Percentiles rank a stretch among this genome's conserved stretches.
Evolutionary conservation across 2,888 invertebrate genomes (phyloP).

Genomic region (Aphelenchoides bicaudatus): DNA sequence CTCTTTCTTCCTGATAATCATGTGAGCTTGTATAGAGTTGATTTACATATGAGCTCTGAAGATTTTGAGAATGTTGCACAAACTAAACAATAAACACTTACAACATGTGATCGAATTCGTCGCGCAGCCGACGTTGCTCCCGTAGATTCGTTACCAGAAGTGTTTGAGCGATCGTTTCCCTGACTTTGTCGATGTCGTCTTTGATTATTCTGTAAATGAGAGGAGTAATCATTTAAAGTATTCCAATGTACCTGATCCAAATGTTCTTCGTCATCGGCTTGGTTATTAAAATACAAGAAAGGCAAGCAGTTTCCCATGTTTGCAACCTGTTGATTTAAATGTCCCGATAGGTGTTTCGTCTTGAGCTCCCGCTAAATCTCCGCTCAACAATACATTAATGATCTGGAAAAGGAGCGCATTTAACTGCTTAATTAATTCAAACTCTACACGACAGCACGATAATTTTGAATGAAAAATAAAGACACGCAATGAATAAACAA

Average conservation of each 20-base stretch:
- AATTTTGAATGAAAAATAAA: too few species aligned
- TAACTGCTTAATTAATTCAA: too few species aligned
- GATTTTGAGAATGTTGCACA: neutral
- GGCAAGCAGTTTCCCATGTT: conserved; percentile 36
- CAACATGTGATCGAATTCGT: conserved; percentile 10
- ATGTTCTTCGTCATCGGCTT: conserved; percentile 12
- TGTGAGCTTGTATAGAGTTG: conserved; percentile 48
- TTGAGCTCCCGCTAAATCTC: too few species aligned
- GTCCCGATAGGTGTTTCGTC: too few species aligned
- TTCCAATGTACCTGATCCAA: neutral
- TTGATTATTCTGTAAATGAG: neutral
- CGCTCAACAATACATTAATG: too few species aligned
- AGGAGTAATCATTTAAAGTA: neutral
- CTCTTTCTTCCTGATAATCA: conserved; percentile 29
- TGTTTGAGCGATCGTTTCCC: neutral
- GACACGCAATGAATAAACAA: too few species aligned
- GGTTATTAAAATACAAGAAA: conserved; percentile 19
- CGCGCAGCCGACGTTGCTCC: neutral
- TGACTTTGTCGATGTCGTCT: neutral
- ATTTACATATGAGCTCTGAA: conserved; percentile 60
- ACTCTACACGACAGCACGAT: too few species aligned
- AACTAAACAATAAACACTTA: conserved; percentile 2
- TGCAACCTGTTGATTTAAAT: too few species aligned
- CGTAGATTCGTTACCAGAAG: neutral
- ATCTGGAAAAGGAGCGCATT: too few species aligned